Evolutionary conservation across 1,140 invertebrate genomes (phyloP), one percentile per base, ranked within the genome.

Genomic region (Periplaneta americana): DNA sequence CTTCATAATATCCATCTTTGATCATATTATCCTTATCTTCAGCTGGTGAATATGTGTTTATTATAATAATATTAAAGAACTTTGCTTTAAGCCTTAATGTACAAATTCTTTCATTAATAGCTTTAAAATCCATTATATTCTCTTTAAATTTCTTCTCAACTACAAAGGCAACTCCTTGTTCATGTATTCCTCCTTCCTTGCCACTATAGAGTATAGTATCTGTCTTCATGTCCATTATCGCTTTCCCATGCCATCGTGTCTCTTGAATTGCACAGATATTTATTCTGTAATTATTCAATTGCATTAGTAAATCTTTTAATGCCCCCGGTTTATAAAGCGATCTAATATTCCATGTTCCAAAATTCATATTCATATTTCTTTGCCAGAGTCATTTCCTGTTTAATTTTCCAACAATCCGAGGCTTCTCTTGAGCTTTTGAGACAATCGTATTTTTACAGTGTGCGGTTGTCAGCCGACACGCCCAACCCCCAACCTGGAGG

Each of bases 331-430:
- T 22, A 8, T 22, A 15, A 8, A 3, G 33, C 13, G 6, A 80
- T 48, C 31, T 57, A 39, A 31, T 32, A n/a, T 80, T 80, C 31
- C 39, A 28, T n/a, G n/a, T n/a, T n/a, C n/a, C n/a, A n/a, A n/a
- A n/a, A n/a, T n/a, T n/a, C n/a, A n/a, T n/a, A n/a, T 80, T 31
- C 32, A 80, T 80, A 57, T 57, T 57, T 57, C 39, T 57, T 57
- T 57, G 39, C 39, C 22, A 57, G 13, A 57, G 39, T 57, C 39
- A n/a, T 57, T 57, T 57, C 39, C 39, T n/a, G n/a, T n/a, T n/a
- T n/a, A n/a, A n/a, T n/a, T n/a, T n/a, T n/a, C n/a, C n/a, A n/a
- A n/a, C n/a, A n/a, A n/a, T n/a, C n/a, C n/a, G n/a, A n/a, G n/a
- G n/a, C n/a, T n/a, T n/a, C n/a, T n/a, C n/a, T n/a, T n/a, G n/a